These are phyloP conservation scores for Columba livia DNA, from an alignment of 2,113 vertebrate genomes.

Conservation along the genomic window DNA sequence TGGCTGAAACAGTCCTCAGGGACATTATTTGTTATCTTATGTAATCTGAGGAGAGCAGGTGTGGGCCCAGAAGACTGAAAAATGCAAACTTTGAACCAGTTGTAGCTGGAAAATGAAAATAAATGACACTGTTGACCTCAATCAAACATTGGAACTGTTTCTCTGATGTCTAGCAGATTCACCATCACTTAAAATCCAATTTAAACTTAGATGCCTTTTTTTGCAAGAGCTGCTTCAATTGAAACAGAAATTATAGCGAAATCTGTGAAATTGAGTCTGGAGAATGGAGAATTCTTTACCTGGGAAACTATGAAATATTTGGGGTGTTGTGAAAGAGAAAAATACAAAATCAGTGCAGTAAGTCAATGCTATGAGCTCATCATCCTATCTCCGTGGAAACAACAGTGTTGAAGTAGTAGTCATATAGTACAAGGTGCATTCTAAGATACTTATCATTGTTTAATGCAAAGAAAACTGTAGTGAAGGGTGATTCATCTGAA, in stretches of 20 bases:
- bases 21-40: not conserved
- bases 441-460: not conserved
- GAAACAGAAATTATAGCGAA: not conserved
- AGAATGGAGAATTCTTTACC: not conserved
- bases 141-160: not conserved
- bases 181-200: not conserved
- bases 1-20: not conserved
- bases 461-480: not conserved
- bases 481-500: not conserved
- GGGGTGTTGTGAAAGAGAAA: not conserved
- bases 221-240: not conserved
- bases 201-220: not conserved
- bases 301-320: not conserved
- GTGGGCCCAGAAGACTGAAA: not conserved
- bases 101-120: not conserved
- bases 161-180: not conserved
- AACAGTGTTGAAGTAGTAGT: not conserved
- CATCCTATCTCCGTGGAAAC: conserved; percentile 23
- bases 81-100: not conserved
- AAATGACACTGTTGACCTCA: not conserved
- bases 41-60: not conserved
- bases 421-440: not conserved
- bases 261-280: not conserved
- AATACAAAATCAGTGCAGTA: not conserved
- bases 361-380: not conserved